These are phyloP conservation scores for Linepithema humile DNA, from an alignment of 1,140 invertebrate species.

Conservation along the genomic window DNA sequence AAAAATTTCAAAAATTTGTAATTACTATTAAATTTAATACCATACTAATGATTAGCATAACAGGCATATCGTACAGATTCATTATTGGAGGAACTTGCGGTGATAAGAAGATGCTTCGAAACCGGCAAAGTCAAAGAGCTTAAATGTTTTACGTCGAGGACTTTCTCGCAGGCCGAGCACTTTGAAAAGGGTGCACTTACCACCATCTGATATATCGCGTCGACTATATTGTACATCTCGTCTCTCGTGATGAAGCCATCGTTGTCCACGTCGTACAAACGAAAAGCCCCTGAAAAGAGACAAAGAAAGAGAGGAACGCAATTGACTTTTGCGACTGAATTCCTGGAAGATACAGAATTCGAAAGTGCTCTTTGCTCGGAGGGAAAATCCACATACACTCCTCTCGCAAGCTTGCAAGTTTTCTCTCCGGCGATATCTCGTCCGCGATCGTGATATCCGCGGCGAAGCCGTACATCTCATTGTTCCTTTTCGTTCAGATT, in stretches of 20 bases:
- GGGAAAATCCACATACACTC: neutral
- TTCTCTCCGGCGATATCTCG: neutral
- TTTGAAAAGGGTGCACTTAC: slow-evolving; percentile 86
- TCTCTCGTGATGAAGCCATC: slow-evolving; percentile 98
- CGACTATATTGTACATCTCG: slow-evolving; percentile 99
- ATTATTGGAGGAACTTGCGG: neutral
- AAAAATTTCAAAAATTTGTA: neutral
- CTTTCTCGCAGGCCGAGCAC: neutral
- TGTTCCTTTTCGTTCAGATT: slow-evolving; percentile 6
- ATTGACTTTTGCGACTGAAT: slow-evolving; percentile 4
- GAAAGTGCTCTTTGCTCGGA: neutral
- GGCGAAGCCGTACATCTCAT: neutral
- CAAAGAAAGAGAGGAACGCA: neutral
- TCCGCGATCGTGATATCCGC: neutral
- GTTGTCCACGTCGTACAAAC: slow-evolving; percentile 98
- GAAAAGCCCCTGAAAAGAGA: slow-evolving; percentile 95
- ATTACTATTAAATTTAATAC: neutral
- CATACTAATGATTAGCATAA: no score
- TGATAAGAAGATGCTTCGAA: neutral
- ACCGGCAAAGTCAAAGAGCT: neutral
- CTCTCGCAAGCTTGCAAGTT: neutral
- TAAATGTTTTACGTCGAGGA: neutral
- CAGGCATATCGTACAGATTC: no score
- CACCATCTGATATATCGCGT: slow-evolving; percentile 99
- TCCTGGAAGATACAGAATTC: neutral